Percentiles rank a stretch among this genome's conserved stretches.
phyloP scores from a whole-genome alignment of 2,797 vertebrate genomes.

The Geotrypetes seraphini region DNA sequence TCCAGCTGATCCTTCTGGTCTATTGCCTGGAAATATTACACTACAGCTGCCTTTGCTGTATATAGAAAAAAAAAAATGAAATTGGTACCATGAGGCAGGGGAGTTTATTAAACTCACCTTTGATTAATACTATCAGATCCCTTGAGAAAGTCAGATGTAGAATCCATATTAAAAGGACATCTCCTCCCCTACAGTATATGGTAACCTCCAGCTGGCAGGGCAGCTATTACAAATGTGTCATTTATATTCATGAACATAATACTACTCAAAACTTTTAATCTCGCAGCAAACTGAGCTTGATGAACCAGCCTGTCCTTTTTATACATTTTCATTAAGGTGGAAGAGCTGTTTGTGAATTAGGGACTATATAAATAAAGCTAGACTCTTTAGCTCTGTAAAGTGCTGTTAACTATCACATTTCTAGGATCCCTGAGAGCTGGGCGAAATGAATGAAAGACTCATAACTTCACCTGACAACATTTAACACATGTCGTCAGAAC shows the following conservation, averaged over 20 bases:
- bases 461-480: neutral
- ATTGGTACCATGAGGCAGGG: conserved; percentile 6
- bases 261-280: conserved; percentile 17
- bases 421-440: neutral
- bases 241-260: conserved; percentile 21
- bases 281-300: conserved; percentile 15
- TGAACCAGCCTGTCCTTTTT: conserved; percentile 5
- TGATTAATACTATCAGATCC: conserved; percentile 11
- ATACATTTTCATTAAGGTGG: neutral
- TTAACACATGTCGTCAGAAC: neutral
- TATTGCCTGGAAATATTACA: conserved; percentile 16
- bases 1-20: conserved; percentile 18
- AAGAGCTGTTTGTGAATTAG: neutral
- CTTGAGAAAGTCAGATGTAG: conserved; percentile 10
- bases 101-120: conserved; percentile 33
- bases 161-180: conserved; percentile 8
- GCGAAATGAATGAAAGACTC: neutral
- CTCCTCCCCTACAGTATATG: neutral
- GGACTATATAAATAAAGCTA: conserved; percentile 1
- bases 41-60: conserved; percentile 5
- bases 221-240: conserved; percentile 15
- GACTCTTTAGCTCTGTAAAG: neutral
- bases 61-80: conserved; percentile 30
- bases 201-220: conserved; percentile 6
- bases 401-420: neutral